Evolutionary conservation across 2,888 invertebrate genomes (phyloP), one percentile per base, ranked within the genome.

Genomic region (Cordilura impudica): DNA sequence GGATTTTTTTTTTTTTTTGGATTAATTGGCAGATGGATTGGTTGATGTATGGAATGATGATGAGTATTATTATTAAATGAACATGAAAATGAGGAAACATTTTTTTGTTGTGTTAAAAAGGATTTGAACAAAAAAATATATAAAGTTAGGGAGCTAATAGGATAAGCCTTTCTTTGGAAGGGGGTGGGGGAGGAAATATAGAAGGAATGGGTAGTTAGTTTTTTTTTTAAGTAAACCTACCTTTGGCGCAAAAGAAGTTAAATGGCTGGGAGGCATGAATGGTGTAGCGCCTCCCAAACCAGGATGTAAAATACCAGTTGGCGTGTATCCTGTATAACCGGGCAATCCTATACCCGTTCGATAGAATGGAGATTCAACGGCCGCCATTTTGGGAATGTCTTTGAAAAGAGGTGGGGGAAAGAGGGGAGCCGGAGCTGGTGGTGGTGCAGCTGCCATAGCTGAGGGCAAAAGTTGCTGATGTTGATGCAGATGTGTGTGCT

Each of bases 401-500:
- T 96, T 96, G 90, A 96, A 96, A 93, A 96, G 90, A 61, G 93
- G 92, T 82, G 95, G 92, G 63, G 94, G 93, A 85, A 90, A 90
- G 53, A 90, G 84, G 51, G 90, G 87, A 60, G 91, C 90, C 82
- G 92, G 88, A 18, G 82, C 81, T 58, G 91, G 90, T 71, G 92
- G 90, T 19, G 92, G 91, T 14, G 93, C 93, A 60, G 93, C 92
- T 74, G 94, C 91, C 45, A 82, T 19, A 19, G 93, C 92, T 61
- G 94, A 92, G 74, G 94, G 91, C 72, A 94, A 92, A 72, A 95
- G 92, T 83, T 95, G 94, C 88, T 95, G 95, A 89, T 96, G 95
- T 87, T 96, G 96, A 91, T 96, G 97, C 86, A 97, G 94, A 90
- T 96, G 96, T 66, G 96, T 96, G 89, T 96, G 97, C 88, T 97